Percentiles rank a stretch among this genome's conserved stretches.
These are phyloP conservation scores for Lithobates pipiens DNA, from an alignment of 2,797 vertebrate species.

Conservation along the genomic window DNA sequence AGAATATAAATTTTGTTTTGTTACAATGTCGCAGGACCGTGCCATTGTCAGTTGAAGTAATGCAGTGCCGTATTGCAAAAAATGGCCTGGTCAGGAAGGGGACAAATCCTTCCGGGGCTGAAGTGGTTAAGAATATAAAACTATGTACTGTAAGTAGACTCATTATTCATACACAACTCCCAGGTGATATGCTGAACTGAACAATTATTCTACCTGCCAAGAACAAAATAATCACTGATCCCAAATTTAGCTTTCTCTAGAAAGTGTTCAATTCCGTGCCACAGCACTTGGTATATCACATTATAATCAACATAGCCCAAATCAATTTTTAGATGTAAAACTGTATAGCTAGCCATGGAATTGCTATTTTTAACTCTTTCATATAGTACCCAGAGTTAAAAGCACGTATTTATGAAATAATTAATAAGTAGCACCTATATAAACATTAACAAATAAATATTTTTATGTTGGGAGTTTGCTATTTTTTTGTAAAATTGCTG, in stretches of 20 bases:
- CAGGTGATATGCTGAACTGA: conserved; percentile 23
- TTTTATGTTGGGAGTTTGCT: too few species aligned
- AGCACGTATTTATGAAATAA: too few species aligned
- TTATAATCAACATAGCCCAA: conserved; percentile 47
- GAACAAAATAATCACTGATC: conserved; percentile 43
- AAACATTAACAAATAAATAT: too few species aligned
- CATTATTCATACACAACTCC: conserved; percentile 37
- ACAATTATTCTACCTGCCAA: conserved; percentile 50
- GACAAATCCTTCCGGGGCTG: too few species aligned
- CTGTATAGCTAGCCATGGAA: not conserved
- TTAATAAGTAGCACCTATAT: too few species aligned
- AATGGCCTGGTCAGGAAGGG: too few species aligned
- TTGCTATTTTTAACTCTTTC: conserved; percentile 3
- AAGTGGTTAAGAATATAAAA: not conserved
- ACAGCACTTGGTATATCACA: conserved; percentile 42
- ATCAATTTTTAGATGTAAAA: conserved; percentile 40
- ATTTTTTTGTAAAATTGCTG: too few species aligned
- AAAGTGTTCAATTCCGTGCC: conserved; percentile 35
- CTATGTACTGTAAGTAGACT: conserved; percentile 7
- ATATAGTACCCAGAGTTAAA: too few species aligned
- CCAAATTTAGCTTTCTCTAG: conserved; percentile 46
- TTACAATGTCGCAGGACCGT: too few species aligned
- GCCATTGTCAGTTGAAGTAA: too few species aligned
- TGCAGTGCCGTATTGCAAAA: too few species aligned
- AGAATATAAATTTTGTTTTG: too few species aligned